Conservation (phyloP, 2,888 invertebrate genomes). For the Entomobrya proxima region DNA sequence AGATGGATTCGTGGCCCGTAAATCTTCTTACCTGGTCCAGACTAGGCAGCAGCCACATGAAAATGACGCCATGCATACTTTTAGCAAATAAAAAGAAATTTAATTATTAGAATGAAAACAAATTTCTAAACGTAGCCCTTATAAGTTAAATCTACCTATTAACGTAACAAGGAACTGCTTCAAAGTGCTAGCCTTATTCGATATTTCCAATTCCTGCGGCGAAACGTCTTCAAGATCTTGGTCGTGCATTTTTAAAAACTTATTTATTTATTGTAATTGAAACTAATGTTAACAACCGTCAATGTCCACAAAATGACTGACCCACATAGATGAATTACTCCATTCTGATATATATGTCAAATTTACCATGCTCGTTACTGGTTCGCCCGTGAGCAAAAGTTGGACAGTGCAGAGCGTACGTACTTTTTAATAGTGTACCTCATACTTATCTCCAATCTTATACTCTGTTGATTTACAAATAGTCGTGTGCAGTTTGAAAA, state of each 20-base stretch:
- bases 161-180: not conserved
- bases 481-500: no score
- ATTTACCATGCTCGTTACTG: no score
- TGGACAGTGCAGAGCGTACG: no score
- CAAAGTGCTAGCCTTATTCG: not conserved
- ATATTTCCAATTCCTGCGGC: not conserved
- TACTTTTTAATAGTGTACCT: no score
- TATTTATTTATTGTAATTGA: not conserved
- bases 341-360: no score
- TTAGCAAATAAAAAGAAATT: constrained; percentile 22
- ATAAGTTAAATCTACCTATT: not conserved
- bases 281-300: not conserved
- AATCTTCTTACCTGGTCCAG: constrained; percentile 61
- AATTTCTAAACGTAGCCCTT: not conserved
- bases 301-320: no score
- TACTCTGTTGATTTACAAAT: no score
- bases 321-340: no score
- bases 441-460: no score
- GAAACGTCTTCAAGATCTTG: not conserved
- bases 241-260: not conserved
- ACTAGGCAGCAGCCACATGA: constrained; percentile 62
- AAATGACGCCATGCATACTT: constrained; percentile 67
- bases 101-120: not conserved
- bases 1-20: not conserved
- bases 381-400: no score